A percentile compares a stretch with the other conserved stretches of the same genome.
These are phyloP conservation scores for Drosophila repletoides DNA, from an alignment of 1,140 invertebrate species.

Conservation along the genomic window DNA sequence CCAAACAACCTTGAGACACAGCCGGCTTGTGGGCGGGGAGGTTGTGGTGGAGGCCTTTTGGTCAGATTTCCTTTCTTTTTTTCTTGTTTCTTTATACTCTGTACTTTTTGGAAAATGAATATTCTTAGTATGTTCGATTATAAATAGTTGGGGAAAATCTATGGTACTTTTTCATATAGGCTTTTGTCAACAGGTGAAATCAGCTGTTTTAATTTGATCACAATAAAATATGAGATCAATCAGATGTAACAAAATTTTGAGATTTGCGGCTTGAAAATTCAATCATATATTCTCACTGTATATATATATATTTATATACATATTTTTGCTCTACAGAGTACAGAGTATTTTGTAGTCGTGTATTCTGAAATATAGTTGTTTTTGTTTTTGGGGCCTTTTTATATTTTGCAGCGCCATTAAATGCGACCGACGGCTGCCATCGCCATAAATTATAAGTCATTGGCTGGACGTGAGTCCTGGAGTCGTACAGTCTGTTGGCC, in stretches of 20 bases:
- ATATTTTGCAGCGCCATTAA: conserved; percentile 47
- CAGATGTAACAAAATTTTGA: too few species aligned
- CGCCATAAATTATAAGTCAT: conserved; percentile 81
- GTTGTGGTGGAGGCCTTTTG: background rate
- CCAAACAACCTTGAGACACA: conserved; percentile 57
- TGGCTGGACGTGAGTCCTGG: conserved; percentile 40
- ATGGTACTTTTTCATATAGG: too few species aligned
- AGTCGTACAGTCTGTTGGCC: background rate
- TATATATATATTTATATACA: too few species aligned
- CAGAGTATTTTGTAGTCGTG: conserved; percentile 9
- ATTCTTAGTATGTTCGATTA: too few species aligned
- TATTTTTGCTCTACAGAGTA: too few species aligned
- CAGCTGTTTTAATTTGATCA: too few species aligned
- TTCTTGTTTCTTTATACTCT: conserved; percentile 1
- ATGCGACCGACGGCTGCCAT: conserved; percentile 55
- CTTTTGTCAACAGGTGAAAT: too few species aligned
- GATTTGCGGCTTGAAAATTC: too few species aligned
- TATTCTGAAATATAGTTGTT: conserved; percentile 2
- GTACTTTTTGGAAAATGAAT: too few species aligned
- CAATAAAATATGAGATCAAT: too few species aligned
- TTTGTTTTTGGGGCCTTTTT: conserved; percentile 9
- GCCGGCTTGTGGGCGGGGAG: background rate
- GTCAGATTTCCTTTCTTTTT: conserved; percentile 10
- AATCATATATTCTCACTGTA: too few species aligned
- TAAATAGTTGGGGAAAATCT: too few species aligned